These are phyloP conservation scores for Syndactyla subalaris DNA, from an alignment of 2,797 vertebrate genomes.

Conservation along the genomic window DNA sequence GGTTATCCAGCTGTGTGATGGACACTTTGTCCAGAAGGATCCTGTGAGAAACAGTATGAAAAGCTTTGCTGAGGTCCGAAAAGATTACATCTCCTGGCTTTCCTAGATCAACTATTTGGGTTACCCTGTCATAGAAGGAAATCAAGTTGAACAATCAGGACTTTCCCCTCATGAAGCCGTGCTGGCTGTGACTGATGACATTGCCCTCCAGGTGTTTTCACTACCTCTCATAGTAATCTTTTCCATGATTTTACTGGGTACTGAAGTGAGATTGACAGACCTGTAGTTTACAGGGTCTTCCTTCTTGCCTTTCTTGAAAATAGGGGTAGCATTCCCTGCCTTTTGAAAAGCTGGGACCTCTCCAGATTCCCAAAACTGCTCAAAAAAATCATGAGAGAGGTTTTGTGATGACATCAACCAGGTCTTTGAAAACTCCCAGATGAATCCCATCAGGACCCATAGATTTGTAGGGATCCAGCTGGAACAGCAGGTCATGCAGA, in stretches of 20 bases:
- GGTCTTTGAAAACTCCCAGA: not conserved
- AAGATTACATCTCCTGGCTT: not conserved
- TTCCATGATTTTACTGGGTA: not conserved
- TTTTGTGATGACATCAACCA: not conserved
- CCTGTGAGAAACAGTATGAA: rapidly evolving
- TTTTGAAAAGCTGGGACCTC: not conserved
- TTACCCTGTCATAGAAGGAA: not conserved
- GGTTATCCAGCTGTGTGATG: not conserved
- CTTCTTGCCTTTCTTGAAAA: not conserved
- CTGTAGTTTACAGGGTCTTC: not conserved
- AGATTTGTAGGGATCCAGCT: not conserved
- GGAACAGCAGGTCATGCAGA: not conserved
- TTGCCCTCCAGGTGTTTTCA: not conserved
- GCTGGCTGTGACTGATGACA: rapidly evolving
- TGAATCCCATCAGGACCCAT: not conserved
- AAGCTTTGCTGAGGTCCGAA: not conserved
- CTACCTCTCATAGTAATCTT: not conserved
- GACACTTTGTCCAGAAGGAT: not conserved
- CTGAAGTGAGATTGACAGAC: not conserved
- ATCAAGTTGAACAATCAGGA: not conserved
- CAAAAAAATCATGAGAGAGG: not conserved
- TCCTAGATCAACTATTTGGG: not conserved
- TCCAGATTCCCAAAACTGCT: not conserved
- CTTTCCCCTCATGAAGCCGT: not conserved
- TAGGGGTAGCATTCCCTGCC: not conserved